phyloP scores from a whole-genome alignment of 2,113 vertebrate genomes.

The Rhynchomys soricoides region DNA sequence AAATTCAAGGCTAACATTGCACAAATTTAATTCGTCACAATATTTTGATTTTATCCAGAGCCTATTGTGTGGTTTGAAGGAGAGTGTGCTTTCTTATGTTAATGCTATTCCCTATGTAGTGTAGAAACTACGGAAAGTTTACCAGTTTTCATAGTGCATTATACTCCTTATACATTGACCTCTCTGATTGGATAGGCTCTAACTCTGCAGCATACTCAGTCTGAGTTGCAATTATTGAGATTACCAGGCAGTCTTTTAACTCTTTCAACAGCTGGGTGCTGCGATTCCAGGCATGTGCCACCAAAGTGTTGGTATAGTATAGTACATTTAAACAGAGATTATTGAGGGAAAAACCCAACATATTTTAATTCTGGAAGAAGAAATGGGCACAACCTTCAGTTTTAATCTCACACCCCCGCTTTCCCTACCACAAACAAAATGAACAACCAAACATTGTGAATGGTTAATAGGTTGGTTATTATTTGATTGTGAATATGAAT shows the following conservation, averaged over 20 bases:
- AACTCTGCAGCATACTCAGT: not conserved
- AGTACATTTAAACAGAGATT: not conserved
- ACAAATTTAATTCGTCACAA: constrained; percentile 10
- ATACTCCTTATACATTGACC: not conserved
- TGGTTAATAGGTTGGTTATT: not conserved
- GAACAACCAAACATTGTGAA: not conserved
- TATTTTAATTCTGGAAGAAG: not conserved
- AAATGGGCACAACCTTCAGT: not conserved
- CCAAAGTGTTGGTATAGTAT: accelerated
- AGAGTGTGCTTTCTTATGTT: not conserved
- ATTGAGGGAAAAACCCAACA: not conserved
- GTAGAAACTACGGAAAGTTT: not conserved
- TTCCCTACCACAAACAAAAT: not conserved
- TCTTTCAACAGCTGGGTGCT: not conserved
- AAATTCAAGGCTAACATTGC: constrained; percentile 39
- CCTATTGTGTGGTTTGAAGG: not conserved
- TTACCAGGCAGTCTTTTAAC: not conserved
- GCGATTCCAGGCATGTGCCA: not conserved
- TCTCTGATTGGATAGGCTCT: not conserved
- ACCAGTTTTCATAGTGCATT: not conserved
- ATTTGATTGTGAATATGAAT: not conserved
- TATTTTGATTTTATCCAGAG: not conserved
- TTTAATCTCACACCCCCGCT: not conserved
- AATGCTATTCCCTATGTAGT: not conserved
- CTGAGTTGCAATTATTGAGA: not conserved